Evolutionary conservation across 2,888 invertebrate genomes (phyloP).

Genomic region (Xylota segnis): DNA sequence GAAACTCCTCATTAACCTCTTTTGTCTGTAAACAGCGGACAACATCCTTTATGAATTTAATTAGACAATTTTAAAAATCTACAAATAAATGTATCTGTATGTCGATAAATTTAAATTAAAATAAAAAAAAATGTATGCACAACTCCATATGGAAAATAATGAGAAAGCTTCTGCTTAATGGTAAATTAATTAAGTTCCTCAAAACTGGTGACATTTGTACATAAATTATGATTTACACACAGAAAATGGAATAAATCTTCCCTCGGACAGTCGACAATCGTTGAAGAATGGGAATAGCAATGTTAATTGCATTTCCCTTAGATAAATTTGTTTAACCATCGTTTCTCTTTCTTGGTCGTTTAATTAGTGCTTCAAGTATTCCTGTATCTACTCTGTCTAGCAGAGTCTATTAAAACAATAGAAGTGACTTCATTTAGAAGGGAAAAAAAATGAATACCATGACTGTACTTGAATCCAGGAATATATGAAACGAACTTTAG

Average conservation of each 20-base stretch:
- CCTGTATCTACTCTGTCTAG: not conserved
- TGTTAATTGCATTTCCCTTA: constrained; percentile 8
- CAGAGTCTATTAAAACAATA: not conserved
- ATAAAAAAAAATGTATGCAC: not conserved
- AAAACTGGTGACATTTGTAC: constrained; percentile 8
- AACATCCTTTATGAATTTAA: not conserved
- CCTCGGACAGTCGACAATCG: not conserved
- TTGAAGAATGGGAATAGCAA: not conserved
- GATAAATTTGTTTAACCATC: not conserved
- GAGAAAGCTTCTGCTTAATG: not conserved
- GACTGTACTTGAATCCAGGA: not conserved
- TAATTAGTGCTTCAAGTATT: not conserved
- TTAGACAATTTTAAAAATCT: not conserved
- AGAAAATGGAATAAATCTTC: constrained; percentile 4
- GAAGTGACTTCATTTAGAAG: not conserved
- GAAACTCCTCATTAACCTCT: not conserved
- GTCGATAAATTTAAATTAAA: constrained; percentile 1
- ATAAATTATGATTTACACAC: not conserved
- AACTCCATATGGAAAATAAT: not conserved
- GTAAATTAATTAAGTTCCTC: constrained; percentile 13
- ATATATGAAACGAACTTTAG: not conserved
- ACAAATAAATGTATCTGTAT: not conserved
- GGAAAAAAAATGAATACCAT: not conserved
- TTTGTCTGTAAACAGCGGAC: not conserved
- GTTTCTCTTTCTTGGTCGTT: not conserved